Base-by-base conservation (phyloP, 2,888 invertebrate genomes). In the Scaptomyza polygonia region DNA sequence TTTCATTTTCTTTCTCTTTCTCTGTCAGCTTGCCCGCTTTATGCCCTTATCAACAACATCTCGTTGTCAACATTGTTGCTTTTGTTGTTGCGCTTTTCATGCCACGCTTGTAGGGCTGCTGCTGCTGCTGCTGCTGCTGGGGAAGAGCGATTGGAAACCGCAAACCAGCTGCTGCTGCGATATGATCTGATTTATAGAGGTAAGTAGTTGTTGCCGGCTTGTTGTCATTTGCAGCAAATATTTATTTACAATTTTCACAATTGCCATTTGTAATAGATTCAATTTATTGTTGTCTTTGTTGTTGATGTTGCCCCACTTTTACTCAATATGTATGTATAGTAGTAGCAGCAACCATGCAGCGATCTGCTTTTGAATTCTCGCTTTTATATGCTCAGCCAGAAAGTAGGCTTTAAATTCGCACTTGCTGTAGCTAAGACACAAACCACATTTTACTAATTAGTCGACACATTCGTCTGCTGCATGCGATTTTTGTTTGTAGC, bases 221-320 rank as follows among this genome's bases (percentile, higher is more conserved):
- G 58, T 81, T 69, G 68, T 80, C 89, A 77, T 74, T 79, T 88
- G 83, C 70, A 82, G 67, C 25, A 86, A 86, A 87, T 89, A 89
- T 89, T 88, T 86, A 89, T 89, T 88, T 84, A 87, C 89, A 82
- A 89, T 86, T 89, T 89, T 87, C 79, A 78, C 88, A 88, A 89
- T 82, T 87, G 88, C 63, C 88, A 77, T 77, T 78, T 49, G 64
- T 58, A 65, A 62, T 66, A 64, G 53, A 44, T 67, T 79, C 62
- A 55, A 52, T 58, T 8, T 3, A 3, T 14, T 36, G 36, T 14
- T 67, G 75, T 55, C 59, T 62, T 30, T 47, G 72, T 55, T 64
- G 64, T 30, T 47, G 14, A 1, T 14, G 29, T 58, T 79, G 88
- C 39, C 70, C 88, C 57, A 83, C 80, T 88, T 88, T 86, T 83